Base-by-base conservation (phyloP, 2,797 vertebrate genomes). In the Channallabes apus region DNA sequence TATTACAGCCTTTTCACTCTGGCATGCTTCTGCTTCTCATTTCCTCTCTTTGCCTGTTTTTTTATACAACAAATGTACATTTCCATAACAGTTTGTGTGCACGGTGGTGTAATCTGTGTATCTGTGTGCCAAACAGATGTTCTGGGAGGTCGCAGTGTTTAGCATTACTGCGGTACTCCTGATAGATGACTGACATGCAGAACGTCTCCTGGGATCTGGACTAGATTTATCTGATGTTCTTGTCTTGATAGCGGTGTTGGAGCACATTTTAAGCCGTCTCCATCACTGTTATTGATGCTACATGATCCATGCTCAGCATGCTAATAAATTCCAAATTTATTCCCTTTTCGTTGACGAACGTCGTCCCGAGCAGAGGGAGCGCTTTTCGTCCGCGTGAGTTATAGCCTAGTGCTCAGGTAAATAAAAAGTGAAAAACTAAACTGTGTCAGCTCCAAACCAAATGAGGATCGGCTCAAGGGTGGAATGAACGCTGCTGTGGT, bases 81-180 rank as follows among this genome's bases (percentile, higher is more conserved):
- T 77, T 86, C 54, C 64, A 59, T 68, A 82, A 69, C 27, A 35
- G 46, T 78, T 35, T 71, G 51, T 71, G 17, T 62, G 56, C 18
- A 9, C 14, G 54, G 54, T 58, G 27, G 9, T 29, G 62, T 77
- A 41, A 24, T 86, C 58, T 56, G 62, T n/a, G 22, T 24, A 76
- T 24, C 20, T 24, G 29, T 32, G 22, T 14, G 76, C 41, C 76
- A 83, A 80, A 86, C 85, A 84, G 82, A 75, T 86, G 85, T 77
- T 54, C 27, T 58, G 79, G 17, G 56, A 64, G 56, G 73, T 76
- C 54, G 12, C 5, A 0, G 5, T 51, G 85, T 67, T 67, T 58
- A 38, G 24, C n/a, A 22, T 46, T n/a, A 15, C 56, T 64, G 77
- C 22, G 3, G 77, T 80, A 8, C 59, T 64, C 58, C 59, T 27